Base-by-base conservation (phyloP, 1,140 invertebrate genomes). In the Formica exsecta region DNA sequence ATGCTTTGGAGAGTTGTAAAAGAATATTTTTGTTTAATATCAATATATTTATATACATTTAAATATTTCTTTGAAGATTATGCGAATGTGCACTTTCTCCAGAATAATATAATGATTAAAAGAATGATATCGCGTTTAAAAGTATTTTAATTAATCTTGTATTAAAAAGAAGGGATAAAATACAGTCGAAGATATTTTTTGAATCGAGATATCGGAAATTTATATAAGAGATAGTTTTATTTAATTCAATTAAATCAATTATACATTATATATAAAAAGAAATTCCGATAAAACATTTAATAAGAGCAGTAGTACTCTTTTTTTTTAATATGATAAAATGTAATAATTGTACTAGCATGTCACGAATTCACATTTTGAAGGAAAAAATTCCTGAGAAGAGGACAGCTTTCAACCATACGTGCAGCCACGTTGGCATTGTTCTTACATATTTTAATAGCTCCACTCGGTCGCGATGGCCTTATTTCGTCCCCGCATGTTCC, bases 371-470 rank as follows among this genome's bases (percentile, higher is more conserved):
- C 3, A 22, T 0, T 80, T 38, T 22, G 22, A 54, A 19, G 22
- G 19, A 25, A 80, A 66, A 79, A 64, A 51, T 19, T 41, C 3
- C 22, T 6, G 36, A 70, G 22, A 32, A 38, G 6, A 62, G 4
- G 13, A 51, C 48, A 51, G 16, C 13, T 19, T 51, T 51, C 8
- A 25, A 66, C 32, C 13, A 9, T 19, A 25, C 6, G n/a, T 25
- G 29, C 41, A 41, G 16, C 73, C 54, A 74, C 66, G 79, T 81
- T 66, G 13, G 7, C 64, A 48, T 81, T 81, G 22, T 81, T 61
- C 68, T 36, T 83, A 59, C 68, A 74, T 83, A 83, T 83, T 83
- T 83, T 44, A 81, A 73, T 81, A 62, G 22, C 66, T 81, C 6
- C n/a, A 59, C 22, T 32, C 22, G 54, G n/a, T 61, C 19, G 68